Evolutionary conservation across 2,888 invertebrate genomes (phyloP).

Genomic region (Poecilobothrus nobilitatus): DNA sequence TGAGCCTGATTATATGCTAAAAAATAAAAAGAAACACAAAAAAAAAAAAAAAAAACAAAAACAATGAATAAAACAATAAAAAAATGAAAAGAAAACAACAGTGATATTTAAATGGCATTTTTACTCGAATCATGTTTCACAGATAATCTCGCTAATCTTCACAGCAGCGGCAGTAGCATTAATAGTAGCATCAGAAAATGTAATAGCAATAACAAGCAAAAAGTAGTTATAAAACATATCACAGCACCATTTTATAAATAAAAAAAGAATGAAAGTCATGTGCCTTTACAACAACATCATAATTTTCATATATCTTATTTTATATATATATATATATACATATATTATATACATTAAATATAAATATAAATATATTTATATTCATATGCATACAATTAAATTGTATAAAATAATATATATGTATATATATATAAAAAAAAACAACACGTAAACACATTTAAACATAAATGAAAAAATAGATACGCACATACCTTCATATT

Average conservation of each 20-base stretch:
- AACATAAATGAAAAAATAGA: too few species aligned
- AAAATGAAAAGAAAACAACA: background rate
- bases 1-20: background rate
- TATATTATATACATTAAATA: background rate
- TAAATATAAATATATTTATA: background rate
- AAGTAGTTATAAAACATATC: background rate
- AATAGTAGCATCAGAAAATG: too few species aligned
- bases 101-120: background rate
- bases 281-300: background rate
- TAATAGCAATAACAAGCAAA: too few species aligned
- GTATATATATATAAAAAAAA: background rate
- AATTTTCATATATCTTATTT: background rate
- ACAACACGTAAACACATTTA: too few species aligned
- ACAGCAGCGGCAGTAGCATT: background rate
- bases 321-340: background rate
- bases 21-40: background rate
- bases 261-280: background rate
- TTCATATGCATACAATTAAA: too few species aligned
- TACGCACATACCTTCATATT: too few species aligned
- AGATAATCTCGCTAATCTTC: constrained; percentile 4
- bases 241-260: background rate
- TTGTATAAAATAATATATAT: too few species aligned
- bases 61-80: background rate
- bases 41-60: too few species aligned
- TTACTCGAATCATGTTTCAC: constrained; percentile 6